A percentile compares a stretch with the other conserved stretches of the same genome.
These are phyloP conservation scores for Scotopteryx bipunctaria DNA, from an alignment of 2,888 invertebrate species.

Conservation along the genomic window DNA sequence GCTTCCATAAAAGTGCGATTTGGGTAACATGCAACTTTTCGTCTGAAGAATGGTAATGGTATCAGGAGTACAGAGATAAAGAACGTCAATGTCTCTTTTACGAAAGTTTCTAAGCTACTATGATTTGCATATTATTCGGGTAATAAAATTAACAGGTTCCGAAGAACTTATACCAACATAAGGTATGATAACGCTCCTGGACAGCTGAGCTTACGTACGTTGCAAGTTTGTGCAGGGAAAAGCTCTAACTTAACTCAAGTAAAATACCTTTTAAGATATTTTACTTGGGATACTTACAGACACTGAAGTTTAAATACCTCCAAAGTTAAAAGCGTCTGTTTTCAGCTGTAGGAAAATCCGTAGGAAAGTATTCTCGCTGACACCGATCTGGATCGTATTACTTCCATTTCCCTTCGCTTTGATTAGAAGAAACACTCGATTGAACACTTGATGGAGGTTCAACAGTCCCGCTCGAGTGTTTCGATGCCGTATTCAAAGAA, in stretches of 20 bases:
- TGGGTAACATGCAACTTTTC: conserved; percentile 1
- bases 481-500: conserved; percentile 16
- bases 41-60: not conserved
- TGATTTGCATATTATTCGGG: too few relatives aligned
- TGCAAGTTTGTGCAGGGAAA: conserved; percentile 3
- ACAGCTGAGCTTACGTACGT: conserved; percentile 5
- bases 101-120: too few relatives aligned
- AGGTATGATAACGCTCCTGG: conserved; percentile 1
- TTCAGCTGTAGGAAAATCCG: too few relatives aligned
- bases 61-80: too few relatives aligned
- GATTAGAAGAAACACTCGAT: conserved; percentile 25
- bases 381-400: conserved; percentile 5
- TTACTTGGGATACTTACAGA: not conserved
- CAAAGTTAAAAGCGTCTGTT: too few relatives aligned
- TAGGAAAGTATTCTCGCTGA: not conserved
- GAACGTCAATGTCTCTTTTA: too few relatives aligned
- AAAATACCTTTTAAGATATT: not conserved
- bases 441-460: conserved; percentile 19
- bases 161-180: not conserved
- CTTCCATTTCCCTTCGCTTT: conserved; percentile 12
- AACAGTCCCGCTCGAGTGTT: conserved; percentile 11
- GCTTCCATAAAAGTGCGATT: conserved; percentile 8
- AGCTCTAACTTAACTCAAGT: conserved; percentile 9
- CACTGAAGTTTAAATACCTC: not conserved
- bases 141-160: not conserved